Conservation (phyloP, 2,113 vertebrate species). For the Verasper variegatus region DNA sequence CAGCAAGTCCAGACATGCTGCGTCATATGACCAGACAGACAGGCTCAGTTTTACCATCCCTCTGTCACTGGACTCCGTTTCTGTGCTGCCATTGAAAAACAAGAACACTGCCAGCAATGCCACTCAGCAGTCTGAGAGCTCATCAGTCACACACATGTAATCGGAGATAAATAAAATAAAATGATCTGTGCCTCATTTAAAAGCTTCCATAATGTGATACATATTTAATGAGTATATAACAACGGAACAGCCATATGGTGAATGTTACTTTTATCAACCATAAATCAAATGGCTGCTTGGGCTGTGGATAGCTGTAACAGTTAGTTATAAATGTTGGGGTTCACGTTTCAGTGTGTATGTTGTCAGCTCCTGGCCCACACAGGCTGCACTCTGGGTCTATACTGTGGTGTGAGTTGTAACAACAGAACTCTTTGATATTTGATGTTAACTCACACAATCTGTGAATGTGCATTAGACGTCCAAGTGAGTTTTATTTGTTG, state of each 20-base stretch:
- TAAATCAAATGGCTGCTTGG: not conserved
- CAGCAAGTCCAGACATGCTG: slow-evolving; percentile 60
- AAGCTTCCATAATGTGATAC: no score
- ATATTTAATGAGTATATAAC: no score
- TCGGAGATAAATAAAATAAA: not conserved
- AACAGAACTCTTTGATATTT: not conserved
- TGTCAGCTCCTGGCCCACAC: not conserved
- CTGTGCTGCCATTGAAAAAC: not conserved
- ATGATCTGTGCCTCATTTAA: no score
- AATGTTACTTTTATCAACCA: no score
- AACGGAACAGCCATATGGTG: no score
- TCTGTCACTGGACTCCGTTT: not conserved
- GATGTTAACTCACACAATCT: not conserved
- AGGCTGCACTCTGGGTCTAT: not conserved
- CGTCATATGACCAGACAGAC: slow-evolving; percentile 20
- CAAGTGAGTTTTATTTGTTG: not conserved
- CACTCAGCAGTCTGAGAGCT: slow-evolving; percentile 22
- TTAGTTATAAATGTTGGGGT: not conserved
- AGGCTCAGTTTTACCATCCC: slow-evolving; percentile 3
- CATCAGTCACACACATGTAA: not conserved
- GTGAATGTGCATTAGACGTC: not conserved
- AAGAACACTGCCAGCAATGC: not conserved
- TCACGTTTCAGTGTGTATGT: not conserved
- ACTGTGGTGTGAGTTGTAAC: not conserved
- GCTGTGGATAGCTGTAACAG: not conserved